phyloP scores from a whole-genome alignment of 2,113 vertebrate genomes.

The Leptobrachium leishanense region DNA sequence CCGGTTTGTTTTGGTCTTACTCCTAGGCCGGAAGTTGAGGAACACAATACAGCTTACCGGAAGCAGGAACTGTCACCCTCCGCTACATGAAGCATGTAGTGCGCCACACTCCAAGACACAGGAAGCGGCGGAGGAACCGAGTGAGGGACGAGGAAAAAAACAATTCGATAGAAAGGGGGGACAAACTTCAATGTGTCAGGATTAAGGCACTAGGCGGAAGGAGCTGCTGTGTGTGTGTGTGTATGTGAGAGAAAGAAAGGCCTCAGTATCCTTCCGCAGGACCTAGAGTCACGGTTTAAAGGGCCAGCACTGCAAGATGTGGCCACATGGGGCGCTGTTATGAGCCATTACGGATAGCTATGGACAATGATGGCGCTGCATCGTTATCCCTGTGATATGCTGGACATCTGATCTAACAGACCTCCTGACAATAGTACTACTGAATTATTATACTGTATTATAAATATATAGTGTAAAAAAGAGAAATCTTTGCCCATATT shows the following conservation, averaged over 20 bases:
- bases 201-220: not conserved
- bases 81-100: slow-evolving; percentile 8
- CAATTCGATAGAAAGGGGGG: not conserved
- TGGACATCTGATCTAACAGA: too few species aligned
- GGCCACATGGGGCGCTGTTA: not conserved
- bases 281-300: too few species aligned
- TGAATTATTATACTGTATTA: too few species aligned
- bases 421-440: too few species aligned
- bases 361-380: too few species aligned
- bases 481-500: too few species aligned
- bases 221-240: not conserved
- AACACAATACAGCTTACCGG: not conserved
- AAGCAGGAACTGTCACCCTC: slow-evolving; percentile 36
- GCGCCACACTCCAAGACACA: not conserved
- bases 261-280: slow-evolving; percentile 3
- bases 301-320: not conserved
- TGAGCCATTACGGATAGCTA: not conserved
- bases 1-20: slow-evolving; percentile 42
- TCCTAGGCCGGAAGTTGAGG: slow-evolving; percentile 29
- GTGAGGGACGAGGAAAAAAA: not conserved
- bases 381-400: too few species aligned
- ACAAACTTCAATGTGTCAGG: not conserved
- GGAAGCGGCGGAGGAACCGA: not conserved
- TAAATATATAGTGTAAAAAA: too few species aligned
- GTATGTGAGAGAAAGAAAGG: too few species aligned